These are phyloP conservation scores for Crotalus helleri DNA, from an alignment of 2,113 vertebrate genomes.

Conservation along the genomic window DNA sequence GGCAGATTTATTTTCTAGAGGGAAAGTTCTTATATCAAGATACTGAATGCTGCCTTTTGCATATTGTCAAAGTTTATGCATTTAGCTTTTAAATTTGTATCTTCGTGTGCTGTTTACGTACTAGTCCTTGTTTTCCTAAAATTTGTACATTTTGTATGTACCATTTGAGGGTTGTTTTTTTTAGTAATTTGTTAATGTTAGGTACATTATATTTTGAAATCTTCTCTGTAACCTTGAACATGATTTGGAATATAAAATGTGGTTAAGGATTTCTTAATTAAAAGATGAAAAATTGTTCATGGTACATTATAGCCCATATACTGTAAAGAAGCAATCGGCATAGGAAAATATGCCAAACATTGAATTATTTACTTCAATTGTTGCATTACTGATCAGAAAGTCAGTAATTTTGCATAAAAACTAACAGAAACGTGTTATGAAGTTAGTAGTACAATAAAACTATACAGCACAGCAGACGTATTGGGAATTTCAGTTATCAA, in stretches of 20 bases:
- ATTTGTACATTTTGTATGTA: background rate
- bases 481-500: background rate
- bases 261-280: background rate
- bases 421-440: background rate
- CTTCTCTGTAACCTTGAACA: background rate
- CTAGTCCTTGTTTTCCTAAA: background rate
- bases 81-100: background rate
- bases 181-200: background rate
- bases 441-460: background rate
- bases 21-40: background rate
- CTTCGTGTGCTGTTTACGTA: background rate
- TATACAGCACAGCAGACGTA: background rate
- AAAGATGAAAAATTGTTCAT: background rate
- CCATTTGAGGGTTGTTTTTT: background rate
- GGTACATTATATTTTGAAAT: background rate
- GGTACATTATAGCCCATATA: background rate
- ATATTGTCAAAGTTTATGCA: background rate
- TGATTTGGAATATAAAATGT: background rate
- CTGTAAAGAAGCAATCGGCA: background rate
- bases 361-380: background rate
- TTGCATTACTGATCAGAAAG: background rate
- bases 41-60: background rate
- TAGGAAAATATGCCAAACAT: background rate
- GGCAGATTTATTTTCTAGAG: background rate
- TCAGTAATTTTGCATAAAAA: background rate